phyloP scores from a whole-genome alignment of 2,113 vertebrate species.

The Notarius quadriscutis region DNA sequence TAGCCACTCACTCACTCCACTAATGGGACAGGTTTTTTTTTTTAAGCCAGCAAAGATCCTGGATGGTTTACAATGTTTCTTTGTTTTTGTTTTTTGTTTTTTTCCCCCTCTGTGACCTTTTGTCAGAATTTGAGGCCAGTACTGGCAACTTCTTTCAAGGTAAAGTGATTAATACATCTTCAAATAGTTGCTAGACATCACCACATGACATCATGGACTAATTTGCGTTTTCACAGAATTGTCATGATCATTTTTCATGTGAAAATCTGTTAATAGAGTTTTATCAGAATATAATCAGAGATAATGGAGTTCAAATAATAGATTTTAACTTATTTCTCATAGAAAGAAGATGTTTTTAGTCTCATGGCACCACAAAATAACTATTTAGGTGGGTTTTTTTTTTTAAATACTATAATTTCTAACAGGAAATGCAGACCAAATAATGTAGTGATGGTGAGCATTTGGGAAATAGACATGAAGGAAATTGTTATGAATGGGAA shows the following conservation, averaged over 20 bases:
- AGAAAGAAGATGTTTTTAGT: not conserved
- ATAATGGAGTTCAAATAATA: not conserved
- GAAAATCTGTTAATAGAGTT: not conserved
- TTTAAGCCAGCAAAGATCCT: not conserved
- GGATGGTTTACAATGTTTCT: conserved; percentile 5
- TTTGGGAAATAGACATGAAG: not conserved
- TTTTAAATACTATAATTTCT: not conserved
- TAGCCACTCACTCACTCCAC: not conserved
- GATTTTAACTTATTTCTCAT: not conserved
- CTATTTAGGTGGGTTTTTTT: not conserved
- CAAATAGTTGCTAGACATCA: not conserved
- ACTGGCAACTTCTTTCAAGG: not conserved
- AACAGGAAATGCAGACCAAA: not conserved
- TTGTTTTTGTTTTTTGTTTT: not conserved
- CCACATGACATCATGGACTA: not conserved
- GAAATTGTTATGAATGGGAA: not conserved
- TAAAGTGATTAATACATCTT: not conserved
- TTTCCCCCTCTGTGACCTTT: not conserved
- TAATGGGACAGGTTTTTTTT: conserved; percentile 4
- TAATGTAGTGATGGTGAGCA: not conserved
- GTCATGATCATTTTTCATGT: not conserved
- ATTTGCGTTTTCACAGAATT: not conserved
- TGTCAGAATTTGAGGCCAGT: conserved; percentile 29
- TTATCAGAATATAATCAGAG: too few species aligned
- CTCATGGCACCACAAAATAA: not conserved